Percentiles rank a stretch among this genome's conserved stretches.
These are phyloP conservation scores for Craseonycteris thonglongyai DNA, from an alignment of 2,113 vertebrate species.

Conservation along the genomic window DNA sequence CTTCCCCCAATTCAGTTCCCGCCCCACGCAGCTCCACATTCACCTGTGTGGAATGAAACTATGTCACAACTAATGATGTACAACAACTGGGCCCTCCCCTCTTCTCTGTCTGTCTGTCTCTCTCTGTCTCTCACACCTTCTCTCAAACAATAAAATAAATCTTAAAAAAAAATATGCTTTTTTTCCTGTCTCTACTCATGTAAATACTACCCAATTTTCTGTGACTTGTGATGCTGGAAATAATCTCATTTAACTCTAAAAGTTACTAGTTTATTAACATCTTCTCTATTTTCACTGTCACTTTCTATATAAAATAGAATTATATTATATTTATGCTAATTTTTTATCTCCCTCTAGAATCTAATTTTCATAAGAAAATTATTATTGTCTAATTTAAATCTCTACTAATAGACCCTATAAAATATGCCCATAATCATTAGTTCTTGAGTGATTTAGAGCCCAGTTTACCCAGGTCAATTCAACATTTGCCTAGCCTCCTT, in stretches of 20 bases:
- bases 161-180: not conserved
- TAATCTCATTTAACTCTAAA: not conserved
- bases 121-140: too few species aligned
- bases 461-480: not conserved
- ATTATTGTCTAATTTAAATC: not conserved
- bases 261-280: not conserved
- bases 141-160: too few species aligned
- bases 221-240: not conserved
- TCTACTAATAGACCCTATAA: not conserved
- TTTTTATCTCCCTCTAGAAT: not conserved
- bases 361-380: slow-evolving; percentile 19
- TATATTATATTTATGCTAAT: not conserved
- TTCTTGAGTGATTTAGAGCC: not conserved
- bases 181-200: not conserved
- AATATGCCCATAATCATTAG: not conserved
- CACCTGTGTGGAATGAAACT: too few species aligned
- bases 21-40: too few species aligned
- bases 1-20: too few species aligned
- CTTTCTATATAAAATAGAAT: not conserved
- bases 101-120: too few species aligned
- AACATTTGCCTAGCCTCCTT: slow-evolving; percentile 5
- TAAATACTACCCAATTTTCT: not conserved
- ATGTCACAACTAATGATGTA: too few species aligned
- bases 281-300: not conserved
- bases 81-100: too few species aligned